Conservation (phyloP, 2,888 invertebrate species). For the Tridacna crocea region DNA sequence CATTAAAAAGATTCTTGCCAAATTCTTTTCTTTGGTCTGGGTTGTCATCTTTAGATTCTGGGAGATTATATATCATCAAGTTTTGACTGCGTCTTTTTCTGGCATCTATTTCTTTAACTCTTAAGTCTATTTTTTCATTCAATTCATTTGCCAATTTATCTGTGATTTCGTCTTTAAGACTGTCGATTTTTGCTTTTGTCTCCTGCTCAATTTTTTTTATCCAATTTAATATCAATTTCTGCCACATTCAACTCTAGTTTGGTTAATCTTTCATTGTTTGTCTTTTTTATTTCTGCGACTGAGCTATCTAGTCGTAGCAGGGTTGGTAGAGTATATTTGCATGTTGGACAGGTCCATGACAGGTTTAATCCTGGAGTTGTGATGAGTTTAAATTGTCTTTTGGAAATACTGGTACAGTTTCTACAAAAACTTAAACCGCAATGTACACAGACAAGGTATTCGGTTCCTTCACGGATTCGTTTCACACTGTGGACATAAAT, state of each 20-base stretch:
- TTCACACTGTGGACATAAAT: conserved; percentile 2
- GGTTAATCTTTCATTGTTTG: neutral
- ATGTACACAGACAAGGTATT: neutral
- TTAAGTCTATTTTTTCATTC: neutral
- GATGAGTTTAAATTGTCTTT: neutral
- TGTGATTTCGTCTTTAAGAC: neutral
- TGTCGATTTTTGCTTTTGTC: neutral
- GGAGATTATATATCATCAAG: neutral
- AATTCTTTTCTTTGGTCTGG: neutral
- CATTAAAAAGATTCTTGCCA: neutral
- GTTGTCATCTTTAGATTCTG: neutral
- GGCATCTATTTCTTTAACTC: neutral
- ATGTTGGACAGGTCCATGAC: too few species aligned
- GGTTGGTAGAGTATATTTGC: neutral
- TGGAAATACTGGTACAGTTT: neutral
- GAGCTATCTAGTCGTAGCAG: neutral
- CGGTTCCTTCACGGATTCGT: neutral
- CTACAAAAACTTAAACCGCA: neutral
- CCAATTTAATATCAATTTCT: neutral
- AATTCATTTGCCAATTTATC: neutral
- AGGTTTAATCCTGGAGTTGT: neutral
- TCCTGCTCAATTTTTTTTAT: too few species aligned
- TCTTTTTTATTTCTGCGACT: neutral
- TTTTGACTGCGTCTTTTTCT: neutral
- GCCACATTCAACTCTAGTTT: neutral